Evolutionary conservation across 2,888 invertebrate species (phyloP).

Genomic region (Temnothorax rugatulus): DNA sequence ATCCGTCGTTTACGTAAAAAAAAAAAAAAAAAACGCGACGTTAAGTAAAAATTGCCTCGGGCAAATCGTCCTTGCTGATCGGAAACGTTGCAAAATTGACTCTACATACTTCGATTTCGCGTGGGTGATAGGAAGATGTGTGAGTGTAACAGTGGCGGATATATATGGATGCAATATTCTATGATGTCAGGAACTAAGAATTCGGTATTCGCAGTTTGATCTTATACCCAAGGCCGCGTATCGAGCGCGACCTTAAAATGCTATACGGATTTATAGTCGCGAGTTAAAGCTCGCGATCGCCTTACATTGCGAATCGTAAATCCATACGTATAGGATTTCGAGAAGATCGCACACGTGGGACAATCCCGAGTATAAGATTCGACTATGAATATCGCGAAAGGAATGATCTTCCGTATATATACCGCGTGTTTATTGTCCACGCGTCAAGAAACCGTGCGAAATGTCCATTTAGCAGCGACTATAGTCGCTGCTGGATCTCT

Average conservation of each 20-base stretch:
- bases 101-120: conserved; percentile 10
- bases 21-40: not conserved
- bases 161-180: conserved; percentile 25
- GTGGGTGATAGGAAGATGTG: conserved; percentile 13
- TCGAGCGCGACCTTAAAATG: not conserved
- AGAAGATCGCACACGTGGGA: not conserved
- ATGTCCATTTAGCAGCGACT: not conserved
- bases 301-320: not conserved
- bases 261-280: not conserved
- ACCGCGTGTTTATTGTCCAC: conserved; percentile 10
- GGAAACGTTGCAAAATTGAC: conserved; percentile 39
- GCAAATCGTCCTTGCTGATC: not conserved
- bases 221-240: not conserved
- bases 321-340: not conserved
- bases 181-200: conserved; percentile 42
- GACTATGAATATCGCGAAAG: not conserved
- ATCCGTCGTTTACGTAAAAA: not conserved
- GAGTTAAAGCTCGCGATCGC: not conserved
- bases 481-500: not conserved
- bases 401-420: conserved; percentile 25
- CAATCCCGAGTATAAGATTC: not conserved
- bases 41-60: conserved; percentile 6
- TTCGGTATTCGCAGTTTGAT: not conserved
- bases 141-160: conserved; percentile 21
- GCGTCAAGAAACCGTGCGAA: conserved; percentile 5